Percentiles rank a stretch among this genome's conserved stretches.
Evolutionary conservation across 2,888 invertebrate genomes (phyloP).

Genomic region (Exocentrus adspersus): DNA sequence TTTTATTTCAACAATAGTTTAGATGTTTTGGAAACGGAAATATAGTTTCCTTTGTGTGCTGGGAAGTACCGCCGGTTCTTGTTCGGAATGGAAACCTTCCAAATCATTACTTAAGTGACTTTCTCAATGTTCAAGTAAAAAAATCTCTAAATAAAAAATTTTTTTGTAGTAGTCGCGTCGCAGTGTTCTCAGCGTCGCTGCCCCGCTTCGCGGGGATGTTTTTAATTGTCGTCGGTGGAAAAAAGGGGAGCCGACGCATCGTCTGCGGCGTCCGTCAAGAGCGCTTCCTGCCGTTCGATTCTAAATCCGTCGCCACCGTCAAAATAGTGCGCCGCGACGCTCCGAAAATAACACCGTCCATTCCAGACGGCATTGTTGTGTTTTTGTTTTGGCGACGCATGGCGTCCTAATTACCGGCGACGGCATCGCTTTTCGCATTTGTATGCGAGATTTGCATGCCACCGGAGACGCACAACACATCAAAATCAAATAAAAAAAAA

Average conservation of each 20-base stretch:
- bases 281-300: not conserved
- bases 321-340: constrained; percentile 22
- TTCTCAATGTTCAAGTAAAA: too few relatives aligned
- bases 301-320: constrained; percentile 16
- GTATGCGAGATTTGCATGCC: not conserved
- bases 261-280: not conserved
- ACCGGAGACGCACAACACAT: too few relatives aligned
- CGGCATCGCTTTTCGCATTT: not conserved
- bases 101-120: too few relatives aligned
- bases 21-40: not conserved
- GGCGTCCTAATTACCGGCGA: constrained; percentile 6
- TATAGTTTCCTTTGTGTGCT: not conserved
- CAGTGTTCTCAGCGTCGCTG: too few relatives aligned
- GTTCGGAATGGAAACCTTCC: too few relatives aligned
- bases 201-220: too few relatives aligned
- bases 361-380: constrained; percentile 26
- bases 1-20: not conserved
- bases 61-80: too few relatives aligned
- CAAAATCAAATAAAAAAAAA: too few relatives aligned
- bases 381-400: constrained; percentile 17
- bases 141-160: too few relatives aligned
- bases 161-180: too few relatives aligned
- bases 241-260: not conserved
- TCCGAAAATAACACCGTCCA: constrained; percentile 16
- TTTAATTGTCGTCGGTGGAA: too few relatives aligned